A percentile compares a stretch with the other conserved stretches of the same genome.
Conservation (phyloP, 2,797 vertebrate species). For the Microctenopoma steveboyesi region DNA sequence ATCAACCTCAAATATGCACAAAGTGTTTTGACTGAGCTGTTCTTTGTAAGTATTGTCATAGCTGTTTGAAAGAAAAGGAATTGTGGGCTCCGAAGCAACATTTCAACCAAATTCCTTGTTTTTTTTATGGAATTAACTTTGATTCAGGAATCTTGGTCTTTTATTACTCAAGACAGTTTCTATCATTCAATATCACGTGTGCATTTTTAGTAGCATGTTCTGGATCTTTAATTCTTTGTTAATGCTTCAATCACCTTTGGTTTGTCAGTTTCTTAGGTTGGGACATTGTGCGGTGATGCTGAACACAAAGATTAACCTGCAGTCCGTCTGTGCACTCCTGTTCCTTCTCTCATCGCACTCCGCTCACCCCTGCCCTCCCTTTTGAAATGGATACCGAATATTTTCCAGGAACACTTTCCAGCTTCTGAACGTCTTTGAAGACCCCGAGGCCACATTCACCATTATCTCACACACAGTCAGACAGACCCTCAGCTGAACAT, state of each 20-base stretch:
- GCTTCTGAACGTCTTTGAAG: constrained; percentile 48
- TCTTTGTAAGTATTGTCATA: constrained; percentile 29
- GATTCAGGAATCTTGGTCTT: background rate
- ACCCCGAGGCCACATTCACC: constrained; percentile 51
- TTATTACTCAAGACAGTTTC: background rate
- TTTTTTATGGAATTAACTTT: background rate
- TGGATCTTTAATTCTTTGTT: background rate
- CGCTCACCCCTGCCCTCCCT: constrained; percentile 56
- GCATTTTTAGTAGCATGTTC: background rate
- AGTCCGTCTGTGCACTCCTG: constrained; percentile 1
- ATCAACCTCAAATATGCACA: constrained; percentile 50
- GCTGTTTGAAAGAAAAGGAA: constrained; percentile 6
- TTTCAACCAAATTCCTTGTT: background rate
- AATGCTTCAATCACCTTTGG: background rate
- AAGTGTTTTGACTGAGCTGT: constrained; percentile 23
- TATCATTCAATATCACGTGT: background rate
- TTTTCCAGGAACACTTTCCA: constrained; percentile 72
- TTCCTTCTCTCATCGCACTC: constrained; percentile 50
- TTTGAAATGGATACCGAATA: constrained; percentile 70
- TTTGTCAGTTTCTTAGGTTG: background rate
- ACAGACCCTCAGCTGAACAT: background rate
- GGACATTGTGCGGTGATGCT: background rate
- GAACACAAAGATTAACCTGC: background rate
- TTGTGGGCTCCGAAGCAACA: constrained; percentile 1
- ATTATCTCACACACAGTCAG: constrained; percentile 29